Conservation (phyloP, 1,140 invertebrate species). For the Dolichoris vasculosae region DNA sequence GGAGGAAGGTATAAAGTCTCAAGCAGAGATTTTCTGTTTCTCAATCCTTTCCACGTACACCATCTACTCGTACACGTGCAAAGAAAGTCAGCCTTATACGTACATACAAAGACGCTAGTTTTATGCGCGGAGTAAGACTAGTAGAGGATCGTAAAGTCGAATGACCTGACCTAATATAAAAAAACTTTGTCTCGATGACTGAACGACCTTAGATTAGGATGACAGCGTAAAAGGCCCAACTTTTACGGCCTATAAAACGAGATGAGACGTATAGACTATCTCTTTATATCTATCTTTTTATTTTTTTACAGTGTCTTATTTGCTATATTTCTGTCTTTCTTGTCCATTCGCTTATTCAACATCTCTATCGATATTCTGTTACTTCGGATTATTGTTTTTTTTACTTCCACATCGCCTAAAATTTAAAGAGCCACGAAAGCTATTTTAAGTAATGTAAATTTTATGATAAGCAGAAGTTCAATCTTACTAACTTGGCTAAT, state of each 20-base stretch:
- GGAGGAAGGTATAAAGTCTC: not conserved
- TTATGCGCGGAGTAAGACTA: constrained; percentile 16
- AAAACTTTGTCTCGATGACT: constrained; percentile 42
- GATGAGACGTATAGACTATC: not conserved
- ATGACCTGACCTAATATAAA: constrained; percentile 42
- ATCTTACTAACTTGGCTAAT: not conserved
- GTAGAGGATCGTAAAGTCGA: constrained; percentile 40
- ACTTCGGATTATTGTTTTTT: not conserved
- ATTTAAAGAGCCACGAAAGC: not conserved
- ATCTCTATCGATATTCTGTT: not conserved
- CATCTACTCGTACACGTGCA: no score
- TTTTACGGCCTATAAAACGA: constrained; percentile 28
- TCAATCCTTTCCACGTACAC: not conserved
- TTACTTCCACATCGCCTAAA: not conserved
- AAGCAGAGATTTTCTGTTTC: constrained; percentile 5
- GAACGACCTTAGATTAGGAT: constrained; percentile 34
- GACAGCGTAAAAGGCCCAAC: constrained; percentile 23
- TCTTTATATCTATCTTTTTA: not conserved
- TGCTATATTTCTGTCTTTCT: not conserved
- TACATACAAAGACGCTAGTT: not conserved
- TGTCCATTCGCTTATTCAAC: not conserved
- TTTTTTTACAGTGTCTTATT: not conserved
- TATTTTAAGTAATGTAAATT: not conserved
- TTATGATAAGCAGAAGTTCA: not conserved
- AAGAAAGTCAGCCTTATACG: not conserved